phyloP scores from a whole-genome alignment of 2,797 vertebrate species.

The Typhlichthys subterraneus region DNA sequence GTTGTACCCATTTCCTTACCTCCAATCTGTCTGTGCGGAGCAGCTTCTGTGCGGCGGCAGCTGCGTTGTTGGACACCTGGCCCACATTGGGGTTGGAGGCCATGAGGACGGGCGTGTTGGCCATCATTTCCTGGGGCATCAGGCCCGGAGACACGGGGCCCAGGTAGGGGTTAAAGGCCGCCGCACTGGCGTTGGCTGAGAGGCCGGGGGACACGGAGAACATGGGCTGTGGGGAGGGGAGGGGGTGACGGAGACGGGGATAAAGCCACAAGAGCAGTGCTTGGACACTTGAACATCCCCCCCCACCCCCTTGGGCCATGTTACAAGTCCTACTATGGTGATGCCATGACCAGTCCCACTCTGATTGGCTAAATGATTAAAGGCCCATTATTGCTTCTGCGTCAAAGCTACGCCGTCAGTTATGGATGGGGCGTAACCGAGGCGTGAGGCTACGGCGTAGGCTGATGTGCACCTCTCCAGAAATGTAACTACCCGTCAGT shows the following conservation, averaged over 20 bases:
- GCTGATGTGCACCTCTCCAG: too few species aligned
- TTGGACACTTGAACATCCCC: too few species aligned
- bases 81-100: slow-evolving; percentile 86
- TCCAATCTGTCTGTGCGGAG: slow-evolving; percentile 96
- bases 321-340: neutral
- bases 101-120: slow-evolving; percentile 89
- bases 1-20: slow-evolving; percentile 73
- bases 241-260: neutral
- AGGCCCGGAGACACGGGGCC: slow-evolving; percentile 91
- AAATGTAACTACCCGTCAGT: too few species aligned
- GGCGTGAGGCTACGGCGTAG: too few species aligned
- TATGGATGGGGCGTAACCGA: too few species aligned
- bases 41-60: slow-evolving; percentile 88
- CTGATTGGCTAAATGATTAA: too few species aligned
- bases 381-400: too few species aligned
- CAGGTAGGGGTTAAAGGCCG: slow-evolving; percentile 95
- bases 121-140: slow-evolving; percentile 89
- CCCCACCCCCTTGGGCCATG: too few species aligned
- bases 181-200: slow-evolving; percentile 87
- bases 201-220: slow-evolving; percentile 92
- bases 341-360: too few species aligned
- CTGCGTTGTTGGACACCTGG: slow-evolving; percentile 84
- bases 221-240: slow-evolving; percentile 82
- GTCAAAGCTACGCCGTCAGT: too few species aligned
- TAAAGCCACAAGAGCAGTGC: slow-evolving; percentile 7